Evolutionary conservation across 2,797 vertebrate genomes (phyloP), one percentile per base, ranked within the genome.

Genomic region (Holocentrus rufus): DNA sequence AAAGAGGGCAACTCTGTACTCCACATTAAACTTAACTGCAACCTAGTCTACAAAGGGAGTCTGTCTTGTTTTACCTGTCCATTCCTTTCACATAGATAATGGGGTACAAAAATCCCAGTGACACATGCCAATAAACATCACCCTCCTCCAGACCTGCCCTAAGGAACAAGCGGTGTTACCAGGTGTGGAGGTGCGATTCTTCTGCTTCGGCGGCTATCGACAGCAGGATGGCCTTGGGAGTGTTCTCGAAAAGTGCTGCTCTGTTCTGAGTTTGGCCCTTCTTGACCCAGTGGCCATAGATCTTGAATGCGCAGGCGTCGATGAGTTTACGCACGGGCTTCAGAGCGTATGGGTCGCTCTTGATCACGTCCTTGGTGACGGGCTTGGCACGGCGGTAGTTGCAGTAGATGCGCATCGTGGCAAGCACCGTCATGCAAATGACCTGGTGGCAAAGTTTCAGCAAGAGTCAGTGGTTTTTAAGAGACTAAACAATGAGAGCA

Each of bases 231-330:
- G 95, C 94, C 83, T 99, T 99, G 59, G 98, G 96, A 15, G 95
- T 98, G 94, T 99, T 98, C 93, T 99, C 97, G 0, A 99, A 99
- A 74, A 99, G 94, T 11, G 97, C 98, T 0, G 98, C 98, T 83
- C 98, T 93, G 93, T 99, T 98, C 94, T 99, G 98, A 0, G 96
- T 94, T 83, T 98, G 96, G 17, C 98, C 98, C 74, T 99, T 99
- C 93, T 99, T 99, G 72, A 99, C 98, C 98, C 97, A 99, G 92
- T 99, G 98, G 80, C 96, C 96, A 0, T 99, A 99, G 84, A 98
- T 96, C 77, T 97, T 95, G 93, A 99, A 99, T 1, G 98, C 98
- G 0, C 95, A 98, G 57, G 95, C 97, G 0, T 99, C 98, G 0
- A 99, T 98, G 83, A 99, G 92, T 82, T 96, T 97, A 63, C 98